Evolutionary conservation across 2,888 invertebrate genomes (phyloP).

Genomic region (Drosophila phalerata): DNA sequence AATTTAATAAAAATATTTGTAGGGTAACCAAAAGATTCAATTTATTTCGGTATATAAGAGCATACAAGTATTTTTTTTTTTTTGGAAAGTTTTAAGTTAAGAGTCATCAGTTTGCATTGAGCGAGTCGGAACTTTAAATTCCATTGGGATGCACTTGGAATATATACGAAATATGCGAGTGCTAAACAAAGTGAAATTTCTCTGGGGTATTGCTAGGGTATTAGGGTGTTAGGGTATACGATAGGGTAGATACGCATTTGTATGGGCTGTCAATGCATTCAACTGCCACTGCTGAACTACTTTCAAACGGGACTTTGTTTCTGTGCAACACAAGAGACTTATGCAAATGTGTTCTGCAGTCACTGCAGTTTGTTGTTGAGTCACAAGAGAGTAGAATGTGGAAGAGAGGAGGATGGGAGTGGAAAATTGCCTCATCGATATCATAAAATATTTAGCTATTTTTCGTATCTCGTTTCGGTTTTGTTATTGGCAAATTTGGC

Average conservation of each 20-base stretch:
- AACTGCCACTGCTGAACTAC: constrained; percentile 70
- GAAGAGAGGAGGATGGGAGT: background rate
- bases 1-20: background rate
- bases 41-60: background rate
- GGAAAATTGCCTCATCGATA: constrained; percentile 65
- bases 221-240: constrained; percentile 55
- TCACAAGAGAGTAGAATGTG: background rate
- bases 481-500: constrained; percentile 78
- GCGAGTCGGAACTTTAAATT: constrained; percentile 35
- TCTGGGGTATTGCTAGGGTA: constrained; percentile 42
- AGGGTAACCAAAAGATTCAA: background rate
- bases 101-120: constrained; percentile 52
- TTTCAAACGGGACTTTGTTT: constrained; percentile 44
- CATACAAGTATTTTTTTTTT: constrained; percentile 5
- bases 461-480: constrained; percentile 77
- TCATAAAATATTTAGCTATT: constrained; percentile 79
- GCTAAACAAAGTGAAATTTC: constrained; percentile 58
- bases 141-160: constrained; percentile 29
- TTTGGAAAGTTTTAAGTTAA: constrained; percentile 35
- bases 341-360: constrained; percentile 62
- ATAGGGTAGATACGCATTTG: constrained; percentile 53
- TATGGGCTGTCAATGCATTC: constrained; percentile 73
- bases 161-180: constrained; percentile 33
- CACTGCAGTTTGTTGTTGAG: constrained; percentile 38
- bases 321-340: constrained; percentile 23